These are phyloP conservation scores for Rhabdornis inornatus DNA, from an alignment of 2,113 vertebrate genomes.

Conservation along the genomic window DNA sequence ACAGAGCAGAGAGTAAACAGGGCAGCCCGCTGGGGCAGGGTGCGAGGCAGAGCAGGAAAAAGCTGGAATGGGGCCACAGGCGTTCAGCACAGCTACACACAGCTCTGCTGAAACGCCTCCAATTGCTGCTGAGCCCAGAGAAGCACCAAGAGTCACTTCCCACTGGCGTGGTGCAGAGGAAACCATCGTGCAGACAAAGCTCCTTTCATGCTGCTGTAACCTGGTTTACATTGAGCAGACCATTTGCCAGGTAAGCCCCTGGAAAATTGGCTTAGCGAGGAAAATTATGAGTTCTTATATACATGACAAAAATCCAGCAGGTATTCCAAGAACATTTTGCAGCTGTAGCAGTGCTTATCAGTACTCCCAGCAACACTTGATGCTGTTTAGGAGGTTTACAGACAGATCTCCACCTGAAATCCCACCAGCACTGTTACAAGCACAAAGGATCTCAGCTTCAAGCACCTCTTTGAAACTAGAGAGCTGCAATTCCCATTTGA, in stretches of 20 bases:
- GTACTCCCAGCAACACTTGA: background rate
- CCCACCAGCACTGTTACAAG: background rate
- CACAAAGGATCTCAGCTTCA: background rate
- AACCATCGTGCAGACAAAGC: background rate
- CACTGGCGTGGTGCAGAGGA: background rate
- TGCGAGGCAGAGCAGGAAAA: background rate
- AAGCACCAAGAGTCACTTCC: background rate
- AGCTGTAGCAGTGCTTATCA: background rate
- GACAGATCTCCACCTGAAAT: background rate
- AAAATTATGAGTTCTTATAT: background rate
- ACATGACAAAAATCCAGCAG: background rate
- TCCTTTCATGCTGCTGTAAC: background rate
- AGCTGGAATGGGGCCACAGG: background rate
- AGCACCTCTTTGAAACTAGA: background rate
- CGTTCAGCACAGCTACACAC: background rate
- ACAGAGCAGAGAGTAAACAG: slow-evolving; percentile 41
- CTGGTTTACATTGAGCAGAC: background rate
- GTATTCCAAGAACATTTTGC: background rate
- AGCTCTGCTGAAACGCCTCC: background rate
- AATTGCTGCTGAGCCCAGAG: background rate
- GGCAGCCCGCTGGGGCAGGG: background rate
- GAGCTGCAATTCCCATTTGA: background rate
- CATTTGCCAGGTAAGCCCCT: background rate
- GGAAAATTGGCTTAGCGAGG: background rate
- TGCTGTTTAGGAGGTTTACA: background rate